Evolutionary conservation across 2,797 vertebrate genomes (phyloP), one percentile per base, ranked within the genome.

Genomic region (Mormyrops boulengeri): DNA sequence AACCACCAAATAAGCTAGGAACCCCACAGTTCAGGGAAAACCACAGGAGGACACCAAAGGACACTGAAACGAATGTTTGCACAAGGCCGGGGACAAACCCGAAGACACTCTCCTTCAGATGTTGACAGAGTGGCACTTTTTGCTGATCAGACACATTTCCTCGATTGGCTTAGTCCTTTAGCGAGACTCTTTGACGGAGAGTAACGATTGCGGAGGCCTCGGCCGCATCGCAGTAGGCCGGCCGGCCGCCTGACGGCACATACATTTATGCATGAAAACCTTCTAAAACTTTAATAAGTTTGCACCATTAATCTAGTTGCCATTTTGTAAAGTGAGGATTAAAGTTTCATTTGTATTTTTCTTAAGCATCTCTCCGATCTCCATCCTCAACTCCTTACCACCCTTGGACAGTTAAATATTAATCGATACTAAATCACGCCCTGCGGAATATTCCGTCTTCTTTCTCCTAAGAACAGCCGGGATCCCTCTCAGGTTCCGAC

Each of bases 401-500:
- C 89, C 89, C 91, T 90, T 87, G 38, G 26, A 87, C 89, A 55
- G 91, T 95, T 93, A 95, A 95, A 94, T 94, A 95, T 95, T 93
- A 66, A 95, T 93, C 92, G 91, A 89, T 93, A 94, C 93, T 95
- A 94, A 95, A 93, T 95, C 94, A 95, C 93, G 91, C 92, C 89
- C 92, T 90, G 91, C 88, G 89, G 86, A 88, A 88, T 89, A 89
- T 90, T 34, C 90, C 57, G 47, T 85, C 86, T 88, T 26, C 14
- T 85, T 82, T 49, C 80, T 52, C 49, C 62, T 88, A 55, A 85
- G 89, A 41, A 90, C 89, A 90, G 87, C 86, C 77, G 66, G 52
- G 30, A 62, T 90, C 57, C 66, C 73, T 89, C 52, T 86, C 49
- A 9, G 44, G 66, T 34, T 86, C 80, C 69, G n/a, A 66, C 69